Evolutionary conservation across 30 jellyfish, hydroid and myxozoan genomes (phyloP).

Genomic region (Pelagia noctiluca): DNA sequence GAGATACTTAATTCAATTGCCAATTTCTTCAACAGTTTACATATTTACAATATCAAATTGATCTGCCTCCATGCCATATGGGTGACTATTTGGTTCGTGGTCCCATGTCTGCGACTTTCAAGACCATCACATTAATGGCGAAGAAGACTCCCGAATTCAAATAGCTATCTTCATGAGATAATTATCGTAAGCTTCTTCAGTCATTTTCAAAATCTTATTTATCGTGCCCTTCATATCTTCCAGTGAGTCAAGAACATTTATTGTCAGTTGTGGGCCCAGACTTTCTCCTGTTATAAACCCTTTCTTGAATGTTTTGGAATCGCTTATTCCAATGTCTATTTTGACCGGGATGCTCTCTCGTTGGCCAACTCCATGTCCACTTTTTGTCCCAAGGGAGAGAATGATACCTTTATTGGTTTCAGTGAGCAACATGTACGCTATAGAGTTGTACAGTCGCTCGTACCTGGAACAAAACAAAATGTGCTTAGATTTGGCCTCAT

Average conservation of each 20-base stretch:
- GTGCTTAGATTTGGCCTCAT: too few species aligned
- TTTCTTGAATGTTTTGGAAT: background rate
- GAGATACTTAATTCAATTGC: too few species aligned
- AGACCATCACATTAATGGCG: too few species aligned
- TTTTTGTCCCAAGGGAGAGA: slow-evolving; percentile 9
- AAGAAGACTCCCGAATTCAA: too few species aligned
- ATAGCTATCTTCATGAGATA: background rate
- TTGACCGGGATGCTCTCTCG: background rate
- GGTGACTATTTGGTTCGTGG: too few species aligned
- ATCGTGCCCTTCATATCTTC: background rate
- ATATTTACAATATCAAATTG: too few species aligned
- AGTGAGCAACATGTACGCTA: background rate
- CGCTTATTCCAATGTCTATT: slow-evolving; percentile 16
- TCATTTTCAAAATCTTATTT: background rate
- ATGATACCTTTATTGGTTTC: background rate
- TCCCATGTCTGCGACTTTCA: too few species aligned
- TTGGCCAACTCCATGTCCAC: slow-evolving; percentile 19
- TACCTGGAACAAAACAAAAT: background rate
- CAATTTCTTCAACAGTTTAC: too few species aligned
- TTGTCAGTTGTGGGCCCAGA: background rate
- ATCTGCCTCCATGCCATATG: too few species aligned
- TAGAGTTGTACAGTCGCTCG: slow-evolving; percentile 6
- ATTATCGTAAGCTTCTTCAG: background rate
- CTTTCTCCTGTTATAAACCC: slow-evolving; percentile 4
- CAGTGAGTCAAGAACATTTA: background rate